Evolutionary conservation across 2,113 vertebrate species (phyloP).

Genomic region (Uropsilus gracilis): DNA sequence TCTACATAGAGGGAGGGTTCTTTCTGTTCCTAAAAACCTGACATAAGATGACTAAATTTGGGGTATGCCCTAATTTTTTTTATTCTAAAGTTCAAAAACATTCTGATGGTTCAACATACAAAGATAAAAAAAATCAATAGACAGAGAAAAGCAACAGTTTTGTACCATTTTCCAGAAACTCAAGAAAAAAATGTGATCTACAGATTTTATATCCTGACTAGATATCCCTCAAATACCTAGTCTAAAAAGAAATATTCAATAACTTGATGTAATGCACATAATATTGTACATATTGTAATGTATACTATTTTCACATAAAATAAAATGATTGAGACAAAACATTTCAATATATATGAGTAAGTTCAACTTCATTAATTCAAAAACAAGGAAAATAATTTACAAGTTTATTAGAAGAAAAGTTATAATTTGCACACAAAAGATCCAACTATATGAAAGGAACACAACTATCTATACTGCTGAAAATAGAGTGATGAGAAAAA

Average conservation of each 20-base stretch:
- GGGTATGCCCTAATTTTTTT: neutral
- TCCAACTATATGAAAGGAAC: neutral
- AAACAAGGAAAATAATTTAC: neutral
- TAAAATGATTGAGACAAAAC: neutral
- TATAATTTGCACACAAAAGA: neutral
- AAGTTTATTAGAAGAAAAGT: neutral
- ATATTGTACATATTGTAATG: no score
- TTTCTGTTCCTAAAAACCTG: neutral
- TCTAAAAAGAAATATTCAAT: neutral
- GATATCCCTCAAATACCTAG: neutral
- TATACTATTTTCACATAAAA: neutral
- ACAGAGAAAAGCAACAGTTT: neutral
- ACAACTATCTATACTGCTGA: neutral
- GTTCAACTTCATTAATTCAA: neutral
- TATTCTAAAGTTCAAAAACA: neutral
- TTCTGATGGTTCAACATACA: neutral
- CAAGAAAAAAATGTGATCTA: neutral
- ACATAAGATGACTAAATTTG: neutral
- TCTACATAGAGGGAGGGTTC: neutral
- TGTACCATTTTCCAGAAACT: neutral
- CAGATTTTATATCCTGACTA: neutral
- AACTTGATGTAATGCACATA: no score
- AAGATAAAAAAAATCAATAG: neutral
- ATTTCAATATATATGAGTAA: neutral
- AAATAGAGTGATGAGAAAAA: neutral